phyloP scores from a whole-genome alignment of 2,113 vertebrate genomes.

The Epinephelus cyanopodus region DNA sequence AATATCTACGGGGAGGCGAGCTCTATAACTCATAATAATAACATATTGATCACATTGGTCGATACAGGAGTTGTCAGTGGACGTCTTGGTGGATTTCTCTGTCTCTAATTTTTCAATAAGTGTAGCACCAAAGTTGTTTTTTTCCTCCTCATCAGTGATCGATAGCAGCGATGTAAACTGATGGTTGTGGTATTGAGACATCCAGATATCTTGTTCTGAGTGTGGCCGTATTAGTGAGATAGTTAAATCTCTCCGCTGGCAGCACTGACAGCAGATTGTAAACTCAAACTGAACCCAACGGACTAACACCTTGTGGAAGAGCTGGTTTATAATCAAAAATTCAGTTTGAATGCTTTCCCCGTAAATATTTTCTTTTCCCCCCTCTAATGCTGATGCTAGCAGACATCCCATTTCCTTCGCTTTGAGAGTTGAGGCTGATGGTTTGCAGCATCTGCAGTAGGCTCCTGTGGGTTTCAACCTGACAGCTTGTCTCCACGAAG shows the following conservation, averaged over 20 bases:
- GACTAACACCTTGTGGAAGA: constrained; percentile 62
- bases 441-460: constrained; percentile 71
- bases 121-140: neutral
- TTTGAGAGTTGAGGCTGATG: constrained; percentile 70
- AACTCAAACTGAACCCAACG: constrained; percentile 49
- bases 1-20: constrained; percentile 38
- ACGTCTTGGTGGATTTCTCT: constrained; percentile 28
- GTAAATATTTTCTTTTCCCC: constrained; percentile 72
- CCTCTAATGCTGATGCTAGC: constrained; percentile 60
- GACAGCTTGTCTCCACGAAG: constrained; percentile 78
- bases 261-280: constrained; percentile 54
- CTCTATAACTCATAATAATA: constrained; percentile 59
- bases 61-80: constrained; percentile 27
- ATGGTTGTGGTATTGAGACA: constrained; percentile 14
- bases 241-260: constrained; percentile 41
- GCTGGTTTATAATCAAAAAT: constrained; percentile 68
- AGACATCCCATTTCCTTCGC: constrained; percentile 64
- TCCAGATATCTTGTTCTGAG: constrained; percentile 1
- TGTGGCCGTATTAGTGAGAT: constrained; percentile 23
- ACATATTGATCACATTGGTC: constrained; percentile 57
- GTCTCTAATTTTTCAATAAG: neutral
- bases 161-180: neutral
- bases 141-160: neutral
- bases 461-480: constrained; percentile 75
- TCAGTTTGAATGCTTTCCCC: constrained; percentile 64